These are phyloP conservation scores for Branchellion lobata DNA, from an alignment of 2,888 invertebrate species.

Conservation along the genomic window DNA sequence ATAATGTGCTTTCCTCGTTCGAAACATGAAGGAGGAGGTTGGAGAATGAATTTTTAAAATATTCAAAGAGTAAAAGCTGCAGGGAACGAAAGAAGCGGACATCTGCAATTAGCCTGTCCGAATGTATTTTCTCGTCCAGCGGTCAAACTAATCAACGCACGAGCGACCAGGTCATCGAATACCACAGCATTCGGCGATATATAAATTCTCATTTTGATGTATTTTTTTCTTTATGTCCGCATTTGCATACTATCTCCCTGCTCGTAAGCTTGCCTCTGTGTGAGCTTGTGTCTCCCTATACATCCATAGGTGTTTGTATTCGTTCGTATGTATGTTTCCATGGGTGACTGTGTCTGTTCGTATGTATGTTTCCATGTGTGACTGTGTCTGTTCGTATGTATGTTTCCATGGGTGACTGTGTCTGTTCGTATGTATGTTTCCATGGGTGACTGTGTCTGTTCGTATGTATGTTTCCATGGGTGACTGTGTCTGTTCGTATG, in stretches of 20 bases:
- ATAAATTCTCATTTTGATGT: slow-evolving; percentile 3
- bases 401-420: no score
- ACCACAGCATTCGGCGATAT: background rate
- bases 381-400: background rate
- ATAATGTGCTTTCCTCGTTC: no score
- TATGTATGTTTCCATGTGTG: background rate
- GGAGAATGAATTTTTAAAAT: no score
- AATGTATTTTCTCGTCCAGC: slow-evolving; percentile 43
- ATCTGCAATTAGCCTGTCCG: slow-evolving; percentile 41
- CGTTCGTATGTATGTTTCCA: background rate
- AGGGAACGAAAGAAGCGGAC: slow-evolving; percentile 10
- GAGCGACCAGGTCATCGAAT: slow-evolving; percentile 38
- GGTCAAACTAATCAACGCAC: slow-evolving; percentile 45
- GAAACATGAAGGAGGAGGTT: no score
- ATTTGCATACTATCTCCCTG: slow-evolving; percentile 10
- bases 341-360: no score
- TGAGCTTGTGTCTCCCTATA: background rate
- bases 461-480: no score
- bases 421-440: no score
- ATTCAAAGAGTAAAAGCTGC: no score
- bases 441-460: no score
- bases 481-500: no score
- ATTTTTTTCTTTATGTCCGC: background rate
- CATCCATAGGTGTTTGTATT: background rate
- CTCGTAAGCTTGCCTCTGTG: background rate